These are phyloP conservation scores for Strigamia crassipes DNA, from an alignment of 2,888 invertebrate genomes.

Conservation along the genomic window DNA sequence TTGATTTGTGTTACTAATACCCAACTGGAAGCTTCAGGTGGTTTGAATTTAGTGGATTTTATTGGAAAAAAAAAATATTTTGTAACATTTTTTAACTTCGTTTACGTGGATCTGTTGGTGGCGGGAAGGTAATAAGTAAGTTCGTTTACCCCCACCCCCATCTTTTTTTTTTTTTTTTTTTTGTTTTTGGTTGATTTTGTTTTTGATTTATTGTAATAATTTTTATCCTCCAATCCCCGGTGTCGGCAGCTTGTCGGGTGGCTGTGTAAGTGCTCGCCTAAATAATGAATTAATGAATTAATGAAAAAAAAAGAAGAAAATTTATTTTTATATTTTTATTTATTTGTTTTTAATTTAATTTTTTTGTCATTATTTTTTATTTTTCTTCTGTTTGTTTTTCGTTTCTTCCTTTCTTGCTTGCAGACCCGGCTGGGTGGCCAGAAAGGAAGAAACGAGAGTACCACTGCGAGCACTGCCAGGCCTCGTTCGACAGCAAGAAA, in stretches of 20 bases:
- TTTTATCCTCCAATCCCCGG: not conserved
- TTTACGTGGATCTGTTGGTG: constrained; percentile 18
- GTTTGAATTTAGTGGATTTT: not conserved
- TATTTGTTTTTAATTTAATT: not conserved
- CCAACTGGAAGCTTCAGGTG: not conserved
- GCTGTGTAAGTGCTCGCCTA: constrained; percentile 26
- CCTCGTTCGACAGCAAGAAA: constrained; percentile 49
- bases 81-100: not conserved
- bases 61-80: not conserved
- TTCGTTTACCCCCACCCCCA: not conserved
- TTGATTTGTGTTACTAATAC: not conserved
- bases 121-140: not conserved
- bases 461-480: constrained; percentile 51
- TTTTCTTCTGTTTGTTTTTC: constrained; percentile 29
- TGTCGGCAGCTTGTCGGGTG: constrained; percentile 22
- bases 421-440: constrained; percentile 50
- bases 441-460: constrained; percentile 50
- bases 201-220: not conserved
- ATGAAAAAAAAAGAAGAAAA: not conserved
- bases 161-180: too few species aligned
- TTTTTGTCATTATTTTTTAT: constrained; percentile 36
- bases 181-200: not conserved
- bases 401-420: constrained; percentile 51
- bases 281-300: not conserved
- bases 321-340: not conserved